Evolutionary conservation across 1,140 invertebrate species (phyloP).

Genomic region (Ditylenchus dipsaci): DNA sequence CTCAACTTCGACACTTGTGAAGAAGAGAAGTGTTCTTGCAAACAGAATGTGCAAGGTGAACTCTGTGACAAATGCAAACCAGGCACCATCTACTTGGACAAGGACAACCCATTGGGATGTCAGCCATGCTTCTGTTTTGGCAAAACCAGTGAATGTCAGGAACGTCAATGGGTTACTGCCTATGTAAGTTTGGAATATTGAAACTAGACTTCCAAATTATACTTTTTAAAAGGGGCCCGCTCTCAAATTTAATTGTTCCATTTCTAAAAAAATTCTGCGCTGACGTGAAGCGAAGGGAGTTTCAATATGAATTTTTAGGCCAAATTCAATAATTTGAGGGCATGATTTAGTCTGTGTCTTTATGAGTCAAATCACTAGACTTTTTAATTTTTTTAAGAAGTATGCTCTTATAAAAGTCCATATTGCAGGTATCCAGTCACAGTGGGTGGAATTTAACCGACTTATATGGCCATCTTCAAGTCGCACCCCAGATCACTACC

Average conservation of each 20-base stretch:
- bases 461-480: constrained; percentile 47
- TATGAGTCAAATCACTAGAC: too few relatives aligned
- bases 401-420: too few relatives aligned
- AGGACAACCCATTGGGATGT: constrained; percentile 76
- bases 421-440: constrained; percentile 32
- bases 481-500: neutral
- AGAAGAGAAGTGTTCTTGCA: constrained; percentile 73
- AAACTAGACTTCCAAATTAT: too few relatives aligned
- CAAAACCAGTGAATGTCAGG: constrained; percentile 70
- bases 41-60: constrained; percentile 62
- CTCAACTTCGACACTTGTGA: constrained; percentile 70
- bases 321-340: too few relatives aligned
- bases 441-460: constrained; percentile 60
- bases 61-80: constrained; percentile 67
- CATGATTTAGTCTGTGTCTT: too few relatives aligned
- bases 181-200: constrained; percentile 59
- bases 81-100: constrained; percentile 76
- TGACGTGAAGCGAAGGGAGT: too few relatives aligned
- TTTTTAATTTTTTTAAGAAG: too few relatives aligned
- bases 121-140: constrained; percentile 85
- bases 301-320: too few relatives aligned
- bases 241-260: too few relatives aligned
- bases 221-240: too few relatives aligned
- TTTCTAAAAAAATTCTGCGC: too few relatives aligned
- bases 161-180: constrained; percentile 63